phyloP scores from a whole-genome alignment of 2,797 vertebrate genomes.

The Poecile montanus region DNA sequence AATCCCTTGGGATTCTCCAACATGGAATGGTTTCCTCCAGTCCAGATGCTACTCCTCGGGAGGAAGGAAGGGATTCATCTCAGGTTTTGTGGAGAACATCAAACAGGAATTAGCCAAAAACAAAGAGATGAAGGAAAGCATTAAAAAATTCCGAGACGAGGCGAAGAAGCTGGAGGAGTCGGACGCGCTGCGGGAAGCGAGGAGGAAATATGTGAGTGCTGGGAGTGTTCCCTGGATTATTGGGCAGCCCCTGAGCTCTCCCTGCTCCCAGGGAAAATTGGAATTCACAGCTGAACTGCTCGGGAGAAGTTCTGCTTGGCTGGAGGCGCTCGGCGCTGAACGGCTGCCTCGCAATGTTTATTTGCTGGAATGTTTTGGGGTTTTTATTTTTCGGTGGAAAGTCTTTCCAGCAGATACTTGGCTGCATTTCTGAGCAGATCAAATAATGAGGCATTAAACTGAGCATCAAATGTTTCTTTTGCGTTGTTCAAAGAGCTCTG shows the following conservation, averaged over 20 bases:
- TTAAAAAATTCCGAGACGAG: conserved; percentile 93
- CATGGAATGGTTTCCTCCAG: conserved; percentile 36
- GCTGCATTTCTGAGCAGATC: neutral
- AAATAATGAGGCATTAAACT: neutral
- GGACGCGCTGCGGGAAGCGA: conserved; percentile 88
- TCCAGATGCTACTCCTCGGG: conserved; percentile 75
- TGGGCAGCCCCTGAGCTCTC: neutral
- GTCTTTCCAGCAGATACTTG: neutral
- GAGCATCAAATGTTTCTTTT: neutral
- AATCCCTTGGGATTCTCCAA: neutral
- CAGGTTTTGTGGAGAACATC: conserved; percentile 90
- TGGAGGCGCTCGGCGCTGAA: neutral
- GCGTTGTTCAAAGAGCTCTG: neutral
- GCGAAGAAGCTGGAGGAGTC: conserved; percentile 95
- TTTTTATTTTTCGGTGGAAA: neutral
- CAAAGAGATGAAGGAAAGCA: conserved; percentile 97
- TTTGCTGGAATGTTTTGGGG: neutral
- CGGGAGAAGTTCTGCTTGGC: neutral
- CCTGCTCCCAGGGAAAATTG: neutral
- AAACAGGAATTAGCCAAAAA: conserved; percentile 94
- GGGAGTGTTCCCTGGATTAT: neutral
- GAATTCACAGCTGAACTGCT: neutral
- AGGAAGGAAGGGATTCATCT: conserved; percentile 90
- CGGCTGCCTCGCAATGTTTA: neutral
- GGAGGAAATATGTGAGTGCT: conserved; percentile 89